Conservation (phyloP, 2,113 vertebrate species). For the Montifringilla adamsi region DNA sequence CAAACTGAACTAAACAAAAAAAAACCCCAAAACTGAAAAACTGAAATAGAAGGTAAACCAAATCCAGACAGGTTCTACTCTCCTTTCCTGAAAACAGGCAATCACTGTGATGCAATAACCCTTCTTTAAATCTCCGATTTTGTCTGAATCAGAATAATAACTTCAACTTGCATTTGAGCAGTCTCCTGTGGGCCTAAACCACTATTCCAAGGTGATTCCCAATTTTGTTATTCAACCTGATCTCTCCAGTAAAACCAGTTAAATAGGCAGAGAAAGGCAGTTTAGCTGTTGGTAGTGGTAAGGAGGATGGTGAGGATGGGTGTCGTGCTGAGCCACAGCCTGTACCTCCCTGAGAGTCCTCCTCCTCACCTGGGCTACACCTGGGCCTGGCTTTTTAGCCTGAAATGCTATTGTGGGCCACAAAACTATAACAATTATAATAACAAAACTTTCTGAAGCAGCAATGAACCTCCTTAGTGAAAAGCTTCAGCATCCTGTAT, state of each 20-base stretch:
- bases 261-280: neutral
- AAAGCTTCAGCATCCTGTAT: neutral
- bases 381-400: neutral
- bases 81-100: neutral
- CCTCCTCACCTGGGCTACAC: neutral
- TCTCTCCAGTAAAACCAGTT: neutral
- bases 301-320: neutral
- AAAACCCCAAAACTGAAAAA: neutral
- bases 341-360: neutral
- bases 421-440: neutral
- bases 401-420: neutral
- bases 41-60: neutral
- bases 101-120: neutral
- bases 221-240: neutral
- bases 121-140: neutral
- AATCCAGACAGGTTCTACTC: neutral
- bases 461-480: neutral
- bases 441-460: neutral
- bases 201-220: neutral
- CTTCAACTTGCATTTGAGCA: neutral
- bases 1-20: neutral
- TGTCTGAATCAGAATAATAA: neutral
- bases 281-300: neutral
- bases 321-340: neutral
- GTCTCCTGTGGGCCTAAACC: neutral